A percentile compares a stretch with the other conserved stretches of the same genome.
These are phyloP conservation scores for Zaprionus taronus DNA, from an alignment of 1,140 invertebrate species.

Conservation along the genomic window DNA sequence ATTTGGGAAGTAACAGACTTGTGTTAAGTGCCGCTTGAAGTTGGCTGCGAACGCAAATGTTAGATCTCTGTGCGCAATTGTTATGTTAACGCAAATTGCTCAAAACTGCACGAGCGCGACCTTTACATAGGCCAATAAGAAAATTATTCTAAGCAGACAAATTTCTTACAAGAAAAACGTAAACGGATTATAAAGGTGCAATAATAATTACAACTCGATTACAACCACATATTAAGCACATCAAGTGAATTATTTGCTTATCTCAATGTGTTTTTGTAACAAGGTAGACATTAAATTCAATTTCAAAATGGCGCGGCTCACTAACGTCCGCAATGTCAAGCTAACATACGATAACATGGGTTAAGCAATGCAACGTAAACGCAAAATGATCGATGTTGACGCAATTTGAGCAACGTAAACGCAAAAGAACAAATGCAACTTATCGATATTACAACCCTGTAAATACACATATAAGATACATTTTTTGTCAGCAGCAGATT, in stretches of 20 bases:
- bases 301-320: constrained; percentile 12
- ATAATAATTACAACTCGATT: neutral
- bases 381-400: neutral
- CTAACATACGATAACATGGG: neutral
- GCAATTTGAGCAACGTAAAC: constrained; percentile 22
- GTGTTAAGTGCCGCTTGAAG: constrained; percentile 11
- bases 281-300: neutral
- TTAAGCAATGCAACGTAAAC: constrained; percentile 4
- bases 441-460: constrained; percentile 36
- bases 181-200: neutral
- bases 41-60: constrained; percentile 12
- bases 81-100: constrained; percentile 6
- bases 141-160: neutral
- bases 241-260: neutral
- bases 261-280: neutral
- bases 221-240: too few relatives aligned
- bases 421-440: constrained; percentile 4
- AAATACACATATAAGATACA: constrained; percentile 49
- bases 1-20: neutral
- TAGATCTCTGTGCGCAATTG: neutral
- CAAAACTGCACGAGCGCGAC: neutral
- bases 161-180: neutral
- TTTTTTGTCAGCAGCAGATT: constrained; percentile 60
- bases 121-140: neutral
- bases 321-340: neutral